Evolutionary conservation across 2,888 invertebrate genomes (phyloP), one percentile per base, ranked within the genome.

Genomic region (Calliscelio sp.): DNA sequence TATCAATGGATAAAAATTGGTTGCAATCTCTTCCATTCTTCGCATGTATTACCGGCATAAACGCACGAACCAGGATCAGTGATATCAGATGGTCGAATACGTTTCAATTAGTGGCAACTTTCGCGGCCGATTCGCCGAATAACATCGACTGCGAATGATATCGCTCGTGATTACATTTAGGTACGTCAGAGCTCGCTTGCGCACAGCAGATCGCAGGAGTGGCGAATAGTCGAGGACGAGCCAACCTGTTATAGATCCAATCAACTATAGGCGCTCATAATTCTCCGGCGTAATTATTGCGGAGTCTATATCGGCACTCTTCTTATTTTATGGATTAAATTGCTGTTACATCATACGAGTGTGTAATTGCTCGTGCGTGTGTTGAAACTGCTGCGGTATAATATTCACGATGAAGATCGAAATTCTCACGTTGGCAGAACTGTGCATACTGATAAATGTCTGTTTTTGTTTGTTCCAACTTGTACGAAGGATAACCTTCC

Each of bases 241-340:
- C 11, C 59, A 68, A 74, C 75, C 59, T 79, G 81, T 84, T 91
- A 90, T 90, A 92, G 92, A 92, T 92, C 92, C 91, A 92, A 92
- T 92, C 91, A 90, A 90, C 89, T 88, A 90, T 88, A 89, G 90
- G 89, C 90, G 88, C 89, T 92, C 91, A 92, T 92, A 92, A 92
- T 91, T 92, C 91, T 91, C 90, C 86, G 89, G 88, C 90, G 91
- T 91, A 92, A 92, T 92, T 92, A 92, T 92, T 90, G 90, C 90
- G 87, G 88, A 90, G 88, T 90, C 90, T 88, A 22, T 70, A 77
- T 89, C 88, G 51, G 84, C 87, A 87, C 88, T 91, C 86, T 88
- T 92, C 90, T 92, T 92, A 90, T 92, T 92, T 91, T 91, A 90
- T 92, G 92, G 90, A 92, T 92, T 91, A 91, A 92, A 91, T 90